A percentile compares a stretch with the other conserved stretches of the same genome.
Conservation (phyloP, 1,140 invertebrate genomes). For the Uloborus diversus region DNA sequence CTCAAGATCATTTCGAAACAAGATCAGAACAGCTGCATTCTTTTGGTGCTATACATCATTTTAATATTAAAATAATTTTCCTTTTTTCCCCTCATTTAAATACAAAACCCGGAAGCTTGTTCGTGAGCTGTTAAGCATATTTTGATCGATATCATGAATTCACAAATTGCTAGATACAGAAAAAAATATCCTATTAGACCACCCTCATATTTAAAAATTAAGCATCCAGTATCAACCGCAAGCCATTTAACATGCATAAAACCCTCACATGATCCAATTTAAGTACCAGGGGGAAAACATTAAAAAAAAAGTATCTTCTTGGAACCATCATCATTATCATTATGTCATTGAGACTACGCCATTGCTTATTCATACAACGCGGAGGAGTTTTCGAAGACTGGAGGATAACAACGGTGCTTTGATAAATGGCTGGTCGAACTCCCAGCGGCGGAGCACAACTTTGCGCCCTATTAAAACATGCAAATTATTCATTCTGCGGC, state of each 20-base stretch:
- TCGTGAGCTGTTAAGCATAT: too few species aligned
- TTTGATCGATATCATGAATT: too few species aligned
- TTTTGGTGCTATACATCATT: too few species aligned
- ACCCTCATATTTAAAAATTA: conserved; percentile 21
- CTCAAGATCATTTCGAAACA: too few species aligned
- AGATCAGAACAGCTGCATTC: too few species aligned
- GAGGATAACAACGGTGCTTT: conserved; percentile 27
- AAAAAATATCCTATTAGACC: conserved; percentile 25
- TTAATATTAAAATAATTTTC: too few species aligned
- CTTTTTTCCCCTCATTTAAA: too few species aligned
- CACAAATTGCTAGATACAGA: too few species aligned
- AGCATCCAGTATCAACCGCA: conserved; percentile 7
- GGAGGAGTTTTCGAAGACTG: conserved; percentile 24
- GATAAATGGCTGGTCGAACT: conserved; percentile 43
- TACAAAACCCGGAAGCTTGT: too few species aligned
- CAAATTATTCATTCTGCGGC: conserved; percentile 46
- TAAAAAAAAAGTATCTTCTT: background rate
- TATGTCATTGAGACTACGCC: conserved; percentile 41
- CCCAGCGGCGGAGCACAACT: conserved; percentile 34
- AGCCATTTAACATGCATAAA: conserved; percentile 21
- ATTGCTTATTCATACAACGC: conserved; percentile 44
- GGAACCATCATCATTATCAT: conserved; percentile 45
- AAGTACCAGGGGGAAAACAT: background rate
- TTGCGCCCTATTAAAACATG: conserved; percentile 43
- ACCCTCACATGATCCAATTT: conserved; percentile 35